phyloP scores from a whole-genome alignment of 2,888 invertebrate species.

The Trypoxylon attenuatum region DNA sequence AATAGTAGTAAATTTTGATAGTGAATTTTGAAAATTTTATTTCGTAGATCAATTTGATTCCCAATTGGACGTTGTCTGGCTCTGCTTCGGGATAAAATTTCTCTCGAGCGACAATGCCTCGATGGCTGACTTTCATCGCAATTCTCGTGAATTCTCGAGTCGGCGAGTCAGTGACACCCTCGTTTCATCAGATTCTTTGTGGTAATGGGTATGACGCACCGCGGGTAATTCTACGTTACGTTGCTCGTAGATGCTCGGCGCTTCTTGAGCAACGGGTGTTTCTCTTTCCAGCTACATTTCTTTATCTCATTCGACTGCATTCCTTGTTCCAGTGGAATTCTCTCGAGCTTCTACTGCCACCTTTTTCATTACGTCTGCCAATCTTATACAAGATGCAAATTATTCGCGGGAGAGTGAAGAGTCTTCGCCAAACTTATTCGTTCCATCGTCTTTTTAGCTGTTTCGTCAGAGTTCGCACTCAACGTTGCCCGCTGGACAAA shows the following conservation, averaged over 20 bases:
- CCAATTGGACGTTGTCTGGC: too few relatives aligned
- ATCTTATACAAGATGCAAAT: not conserved
- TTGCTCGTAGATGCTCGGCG: not conserved
- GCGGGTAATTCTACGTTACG: not conserved
- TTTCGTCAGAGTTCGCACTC: not conserved
- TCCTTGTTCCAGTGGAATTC: too few relatives aligned
- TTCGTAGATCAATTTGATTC: too few relatives aligned
- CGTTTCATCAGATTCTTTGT: slow-evolving; percentile 47
- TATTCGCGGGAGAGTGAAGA: not conserved
- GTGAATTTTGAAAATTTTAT: too few relatives aligned
- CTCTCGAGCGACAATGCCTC: too few relatives aligned
- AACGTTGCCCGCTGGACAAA: too few relatives aligned
- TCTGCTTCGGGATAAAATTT: too few relatives aligned
- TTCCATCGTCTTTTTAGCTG: not conserved
- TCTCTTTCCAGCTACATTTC: not conserved
- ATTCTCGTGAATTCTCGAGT: not conserved
- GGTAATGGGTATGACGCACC: slow-evolving; percentile 17
- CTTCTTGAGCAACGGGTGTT: not conserved
- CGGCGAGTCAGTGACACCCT: slow-evolving; percentile 16
- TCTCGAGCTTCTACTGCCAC: too few relatives aligned
- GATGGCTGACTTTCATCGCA: not conserved
- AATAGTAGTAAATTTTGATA: too few relatives aligned
- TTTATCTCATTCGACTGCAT: too few relatives aligned
- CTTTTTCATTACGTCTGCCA: too few relatives aligned
- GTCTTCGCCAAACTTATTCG: too few relatives aligned